These are phyloP conservation scores for Penaeus japonicus DNA, from an alignment of 1,140 invertebrate species.

Conservation along the genomic window DNA sequence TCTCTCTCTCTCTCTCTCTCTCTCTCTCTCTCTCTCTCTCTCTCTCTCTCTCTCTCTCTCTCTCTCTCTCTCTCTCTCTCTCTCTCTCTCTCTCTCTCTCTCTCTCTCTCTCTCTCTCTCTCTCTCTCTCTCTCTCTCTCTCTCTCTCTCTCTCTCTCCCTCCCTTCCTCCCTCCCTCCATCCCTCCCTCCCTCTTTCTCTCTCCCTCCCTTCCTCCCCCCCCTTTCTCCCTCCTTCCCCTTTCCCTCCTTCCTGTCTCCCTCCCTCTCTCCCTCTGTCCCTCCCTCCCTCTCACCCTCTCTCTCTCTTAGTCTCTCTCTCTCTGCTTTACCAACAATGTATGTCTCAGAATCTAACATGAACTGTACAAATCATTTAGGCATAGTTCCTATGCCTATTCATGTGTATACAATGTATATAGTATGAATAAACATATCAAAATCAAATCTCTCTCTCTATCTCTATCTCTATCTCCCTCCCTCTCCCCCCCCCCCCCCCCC, in stretches of 20 bases:
- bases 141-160: background rate
- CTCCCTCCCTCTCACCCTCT: background rate
- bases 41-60: background rate
- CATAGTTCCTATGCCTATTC: too few species aligned
- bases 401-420: too few species aligned
- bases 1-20: background rate
- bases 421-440: too few species aligned
- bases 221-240: background rate
- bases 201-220: background rate
- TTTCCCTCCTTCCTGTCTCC: background rate
- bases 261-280: background rate
- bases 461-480: background rate
- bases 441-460: background rate
- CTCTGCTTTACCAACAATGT: too few species aligned
- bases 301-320: too few species aligned
- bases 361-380: too few species aligned
- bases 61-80: too few species aligned
- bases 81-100: background rate
- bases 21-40: background rate
- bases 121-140: background rate
- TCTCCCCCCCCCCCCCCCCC: background rate
- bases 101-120: slow-evolving; percentile 13
- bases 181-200: background rate
- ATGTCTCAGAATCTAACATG: too few species aligned
- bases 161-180: background rate